Conservation (phyloP, 2,113 vertebrate species). For the Vireo altiloquus region DNA sequence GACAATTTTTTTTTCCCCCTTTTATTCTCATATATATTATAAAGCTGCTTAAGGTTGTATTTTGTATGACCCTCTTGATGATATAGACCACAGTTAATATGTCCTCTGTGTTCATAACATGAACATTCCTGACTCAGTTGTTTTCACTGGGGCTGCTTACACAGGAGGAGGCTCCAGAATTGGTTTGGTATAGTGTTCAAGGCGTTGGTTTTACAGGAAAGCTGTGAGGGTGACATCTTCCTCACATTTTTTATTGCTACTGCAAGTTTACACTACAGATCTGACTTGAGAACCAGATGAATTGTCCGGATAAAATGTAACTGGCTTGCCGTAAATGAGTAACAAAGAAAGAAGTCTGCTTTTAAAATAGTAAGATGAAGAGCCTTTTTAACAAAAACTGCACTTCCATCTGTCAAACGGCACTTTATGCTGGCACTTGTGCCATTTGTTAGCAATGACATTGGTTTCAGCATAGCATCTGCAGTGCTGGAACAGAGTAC, state of each 20-base stretch:
- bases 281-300: constrained; percentile 42
- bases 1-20: neutral
- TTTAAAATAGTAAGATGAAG: constrained; percentile 38
- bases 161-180: neutral
- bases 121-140: neutral
- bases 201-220: neutral
- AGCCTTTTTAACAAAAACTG: neutral
- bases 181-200: neutral
- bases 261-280: constrained; percentile 24
- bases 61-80: neutral
- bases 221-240: neutral
- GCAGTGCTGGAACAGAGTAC: neutral
- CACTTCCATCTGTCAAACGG: neutral
- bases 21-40: neutral
- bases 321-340: neutral
- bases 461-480: neutral
- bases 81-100: neutral
- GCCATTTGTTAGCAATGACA: neutral
- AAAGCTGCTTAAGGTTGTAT: neutral
- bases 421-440: neutral
- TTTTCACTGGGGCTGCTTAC: neutral
- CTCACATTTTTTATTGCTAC: neutral
- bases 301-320: constrained; percentile 36
- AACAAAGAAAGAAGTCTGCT: neutral
- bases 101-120: neutral